Evolutionary conservation across 2,797 vertebrate genomes (phyloP).

Genomic region (Megalops cyprinoides): DNA sequence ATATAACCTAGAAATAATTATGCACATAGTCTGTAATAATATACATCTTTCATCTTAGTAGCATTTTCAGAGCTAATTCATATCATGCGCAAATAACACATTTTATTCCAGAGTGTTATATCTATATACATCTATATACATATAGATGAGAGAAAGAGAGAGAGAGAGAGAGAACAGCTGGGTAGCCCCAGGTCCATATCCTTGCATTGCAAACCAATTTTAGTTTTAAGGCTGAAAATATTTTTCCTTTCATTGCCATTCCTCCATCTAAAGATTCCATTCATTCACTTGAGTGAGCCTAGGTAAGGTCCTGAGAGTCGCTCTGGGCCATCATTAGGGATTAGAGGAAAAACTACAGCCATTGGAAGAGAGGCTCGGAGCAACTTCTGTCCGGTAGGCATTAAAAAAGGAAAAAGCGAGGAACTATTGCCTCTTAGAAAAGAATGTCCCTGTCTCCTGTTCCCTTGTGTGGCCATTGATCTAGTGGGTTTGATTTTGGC

Average conservation of each 20-base stretch:
- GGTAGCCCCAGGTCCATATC: slow-evolving; percentile 20
- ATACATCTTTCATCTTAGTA: no score
- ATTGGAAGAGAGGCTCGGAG: neutral
- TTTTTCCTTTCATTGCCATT: neutral
- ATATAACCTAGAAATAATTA: no score
- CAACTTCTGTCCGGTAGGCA: neutral
- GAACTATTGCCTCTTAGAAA: neutral
- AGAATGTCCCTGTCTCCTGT: slow-evolving; percentile 43
- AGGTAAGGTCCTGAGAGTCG: neutral
- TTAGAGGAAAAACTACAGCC: neutral
- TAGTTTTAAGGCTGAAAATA: neutral
- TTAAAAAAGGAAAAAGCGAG: neutral
- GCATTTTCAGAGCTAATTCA: no score
- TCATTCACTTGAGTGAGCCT: neutral
- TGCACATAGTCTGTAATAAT: no score
- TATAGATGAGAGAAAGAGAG: slow-evolving; percentile 19
- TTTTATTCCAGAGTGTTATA: no score
- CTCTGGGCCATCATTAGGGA: neutral
- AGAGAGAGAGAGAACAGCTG: slow-evolving; percentile 10
- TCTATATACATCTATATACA: no score
- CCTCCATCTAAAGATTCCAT: neutral
- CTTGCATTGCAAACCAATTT: slow-evolving; percentile 17
- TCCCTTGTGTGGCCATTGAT: slow-evolving; percentile 65
- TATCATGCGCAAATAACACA: no score
- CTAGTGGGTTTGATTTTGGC: slow-evolving; percentile 61